These are phyloP conservation scores for Dicycla oo DNA, from an alignment of 2,888 invertebrate genomes.

Conservation along the genomic window DNA sequence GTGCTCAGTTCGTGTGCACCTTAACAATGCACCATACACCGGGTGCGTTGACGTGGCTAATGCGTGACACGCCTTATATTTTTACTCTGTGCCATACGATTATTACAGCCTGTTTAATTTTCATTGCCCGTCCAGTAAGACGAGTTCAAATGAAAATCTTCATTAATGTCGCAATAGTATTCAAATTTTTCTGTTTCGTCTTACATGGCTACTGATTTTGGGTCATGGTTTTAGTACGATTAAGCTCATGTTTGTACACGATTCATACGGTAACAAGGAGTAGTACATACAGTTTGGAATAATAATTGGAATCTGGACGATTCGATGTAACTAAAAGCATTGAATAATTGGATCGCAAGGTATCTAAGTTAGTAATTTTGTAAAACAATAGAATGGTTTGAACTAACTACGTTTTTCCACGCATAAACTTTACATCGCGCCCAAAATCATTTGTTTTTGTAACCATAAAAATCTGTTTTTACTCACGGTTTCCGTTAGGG, in stretches of 20 bases:
- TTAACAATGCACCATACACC: constrained; percentile 71
- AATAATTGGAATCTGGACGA: not conserved
- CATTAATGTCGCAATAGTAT: constrained; percentile 19
- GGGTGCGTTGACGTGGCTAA: constrained; percentile 73
- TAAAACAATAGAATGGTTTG: not conserved
- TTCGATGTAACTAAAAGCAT: not conserved
- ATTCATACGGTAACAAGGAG: constrained; percentile 28
- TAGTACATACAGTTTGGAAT: constrained; percentile 18
- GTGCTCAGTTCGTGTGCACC: constrained; percentile 54
- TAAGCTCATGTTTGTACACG: constrained; percentile 51
- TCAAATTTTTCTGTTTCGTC: constrained; percentile 12
- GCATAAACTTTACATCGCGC: too few species aligned
- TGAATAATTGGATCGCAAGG: not conserved
- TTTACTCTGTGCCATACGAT: constrained; percentile 41
- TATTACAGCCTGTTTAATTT: constrained; percentile 8
- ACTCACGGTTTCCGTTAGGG: constrained; percentile 85
- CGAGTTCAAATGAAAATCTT: not conserved
- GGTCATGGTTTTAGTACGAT: constrained; percentile 47
- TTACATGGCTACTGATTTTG: constrained; percentile 15
- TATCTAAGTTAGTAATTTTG: not conserved
- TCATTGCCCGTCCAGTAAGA: constrained; percentile 19
- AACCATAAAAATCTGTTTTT: constrained; percentile 3
- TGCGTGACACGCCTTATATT: constrained; percentile 68
- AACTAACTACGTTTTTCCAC: not conserved
- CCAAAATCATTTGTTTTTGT: not conserved